Conservation (phyloP, 2,113 vertebrate species). For the Zeus faber region DNA sequence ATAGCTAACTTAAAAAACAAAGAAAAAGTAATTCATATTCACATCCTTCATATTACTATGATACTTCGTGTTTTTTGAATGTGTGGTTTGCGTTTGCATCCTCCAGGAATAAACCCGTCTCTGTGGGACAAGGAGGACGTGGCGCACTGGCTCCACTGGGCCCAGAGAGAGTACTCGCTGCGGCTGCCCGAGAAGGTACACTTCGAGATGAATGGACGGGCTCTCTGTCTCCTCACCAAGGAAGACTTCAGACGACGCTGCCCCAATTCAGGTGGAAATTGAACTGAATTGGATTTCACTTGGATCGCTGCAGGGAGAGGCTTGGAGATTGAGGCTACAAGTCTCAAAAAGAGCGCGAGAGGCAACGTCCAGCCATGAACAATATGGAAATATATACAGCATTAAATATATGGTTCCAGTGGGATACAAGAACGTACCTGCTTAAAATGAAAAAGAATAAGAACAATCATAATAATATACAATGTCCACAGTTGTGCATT, state of each 20-base stretch:
- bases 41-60: too few species aligned
- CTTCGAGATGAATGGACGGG: conserved; percentile 91
- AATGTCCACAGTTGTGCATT: not conserved
- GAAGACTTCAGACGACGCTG: conserved; percentile 88
- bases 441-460: too few species aligned
- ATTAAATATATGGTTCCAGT: too few species aligned
- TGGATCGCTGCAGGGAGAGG: too few species aligned
- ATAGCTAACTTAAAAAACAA: not conserved
- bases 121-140: conserved; percentile 92
- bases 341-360: too few species aligned
- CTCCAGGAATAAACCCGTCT: conserved; percentile 86
- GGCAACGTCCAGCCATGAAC: too few species aligned
- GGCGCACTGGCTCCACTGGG: conserved; percentile 89
- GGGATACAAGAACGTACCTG: too few species aligned
- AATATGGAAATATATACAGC: too few species aligned
- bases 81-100: not conserved
- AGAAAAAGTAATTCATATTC: too few species aligned
- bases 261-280: conserved; percentile 83
- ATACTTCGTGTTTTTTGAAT: not conserved
- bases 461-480: too few species aligned
- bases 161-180: conserved; percentile 86
- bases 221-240: conserved; percentile 91
- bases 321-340: not conserved
- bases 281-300: too few species aligned
- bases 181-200: conserved; percentile 53